These are phyloP conservation scores for Calephelis nemesis DNA, from an alignment of 1,140 invertebrate species.

Conservation along the genomic window DNA sequence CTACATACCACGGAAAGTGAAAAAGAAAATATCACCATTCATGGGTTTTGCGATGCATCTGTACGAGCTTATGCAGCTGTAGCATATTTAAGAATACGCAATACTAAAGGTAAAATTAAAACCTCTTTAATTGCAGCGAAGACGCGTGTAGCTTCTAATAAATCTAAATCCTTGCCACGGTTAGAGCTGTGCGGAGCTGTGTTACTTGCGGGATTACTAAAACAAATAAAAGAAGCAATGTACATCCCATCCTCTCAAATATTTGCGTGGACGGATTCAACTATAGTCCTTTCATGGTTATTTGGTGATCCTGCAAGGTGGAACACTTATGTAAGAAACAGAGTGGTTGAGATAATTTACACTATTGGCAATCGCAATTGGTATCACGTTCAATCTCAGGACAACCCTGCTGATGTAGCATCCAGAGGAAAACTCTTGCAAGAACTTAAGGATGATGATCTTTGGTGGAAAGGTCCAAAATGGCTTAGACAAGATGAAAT, in stretches of 20 bases:
- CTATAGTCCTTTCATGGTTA: not conserved
- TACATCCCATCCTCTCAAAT: not conserved
- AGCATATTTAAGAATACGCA: no score
- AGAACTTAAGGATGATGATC: conserved; percentile 23
- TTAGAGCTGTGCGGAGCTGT: conserved; percentile 24
- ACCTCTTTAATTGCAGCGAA: no score
- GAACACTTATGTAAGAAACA: no score
- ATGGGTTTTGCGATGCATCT: conserved; percentile 26
- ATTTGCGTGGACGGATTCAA: not conserved
- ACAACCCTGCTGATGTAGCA: conserved; percentile 31
- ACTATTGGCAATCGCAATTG: conserved; percentile 20
- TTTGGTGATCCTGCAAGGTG: no score
- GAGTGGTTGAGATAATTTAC: not conserved
- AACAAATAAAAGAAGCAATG: not conserved
- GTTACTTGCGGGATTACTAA: not conserved
- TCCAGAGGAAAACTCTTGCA: conserved; percentile 30
- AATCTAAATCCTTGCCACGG: conserved; percentile 24
- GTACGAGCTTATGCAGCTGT: conserved; percentile 13
- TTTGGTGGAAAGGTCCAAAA: conserved; percentile 35
- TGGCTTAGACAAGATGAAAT: conserved; percentile 5
- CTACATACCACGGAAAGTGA: not conserved
- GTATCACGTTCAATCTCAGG: conserved; percentile 28
- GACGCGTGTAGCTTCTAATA: no score
- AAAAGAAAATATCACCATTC: not conserved
- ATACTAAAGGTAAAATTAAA: no score